Evolutionary conservation across 2,888 invertebrate genomes (phyloP).

Genomic region (Blomia tropicalis): DNA sequence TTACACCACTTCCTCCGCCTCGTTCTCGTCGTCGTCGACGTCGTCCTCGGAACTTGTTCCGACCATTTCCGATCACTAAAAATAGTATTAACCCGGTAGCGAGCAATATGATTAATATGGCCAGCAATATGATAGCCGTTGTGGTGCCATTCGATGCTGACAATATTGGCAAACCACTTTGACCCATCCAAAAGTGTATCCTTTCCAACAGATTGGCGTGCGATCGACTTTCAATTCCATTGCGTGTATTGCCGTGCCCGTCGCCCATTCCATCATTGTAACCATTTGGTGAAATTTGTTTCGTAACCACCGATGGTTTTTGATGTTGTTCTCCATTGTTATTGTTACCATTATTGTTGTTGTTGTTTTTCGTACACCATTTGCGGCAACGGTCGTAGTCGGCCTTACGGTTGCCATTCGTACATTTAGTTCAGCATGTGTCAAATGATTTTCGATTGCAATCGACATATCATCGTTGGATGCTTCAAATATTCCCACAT

Average conservation of each 20-base stretch:
- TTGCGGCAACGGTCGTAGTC: background rate
- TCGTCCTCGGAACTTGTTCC: background rate
- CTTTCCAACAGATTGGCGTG: background rate
- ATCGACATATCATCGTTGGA: background rate
- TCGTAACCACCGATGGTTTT: conserved; percentile 7
- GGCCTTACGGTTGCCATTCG: background rate
- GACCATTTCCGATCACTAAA: background rate
- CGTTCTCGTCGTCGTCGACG: background rate
- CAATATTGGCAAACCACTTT: background rate
- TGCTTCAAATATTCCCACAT: background rate
- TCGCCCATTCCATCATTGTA: background rate
- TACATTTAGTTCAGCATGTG: background rate
- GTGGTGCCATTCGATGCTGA: background rate
- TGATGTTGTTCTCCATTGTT: background rate
- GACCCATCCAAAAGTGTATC: background rate
- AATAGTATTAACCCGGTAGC: background rate
- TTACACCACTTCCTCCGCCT: background rate
- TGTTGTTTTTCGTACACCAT: background rate
- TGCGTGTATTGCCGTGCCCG: background rate
- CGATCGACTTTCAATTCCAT: background rate
- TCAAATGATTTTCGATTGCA: background rate
- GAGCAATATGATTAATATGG: background rate
- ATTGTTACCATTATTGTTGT: background rate
- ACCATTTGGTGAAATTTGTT: conserved; percentile 3
- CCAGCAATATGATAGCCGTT: background rate